Percentiles rank a stretch among this genome's conserved stretches.
These are phyloP conservation scores for Pseudochirops corinnae DNA, from an alignment of 2,797 vertebrate genomes.

Conservation along the genomic window DNA sequence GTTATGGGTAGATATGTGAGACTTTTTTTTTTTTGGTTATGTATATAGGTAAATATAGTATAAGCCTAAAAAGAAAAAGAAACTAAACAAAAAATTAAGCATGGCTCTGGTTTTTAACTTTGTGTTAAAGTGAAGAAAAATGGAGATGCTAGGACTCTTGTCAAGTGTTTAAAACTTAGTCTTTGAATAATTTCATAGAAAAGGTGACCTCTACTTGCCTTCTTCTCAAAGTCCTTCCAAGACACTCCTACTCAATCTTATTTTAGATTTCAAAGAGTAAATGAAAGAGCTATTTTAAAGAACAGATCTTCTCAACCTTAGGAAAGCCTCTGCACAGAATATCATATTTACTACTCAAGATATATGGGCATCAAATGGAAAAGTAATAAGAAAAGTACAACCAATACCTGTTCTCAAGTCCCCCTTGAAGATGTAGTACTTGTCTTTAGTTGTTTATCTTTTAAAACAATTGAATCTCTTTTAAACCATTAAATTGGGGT, in stretches of 20 bases:
- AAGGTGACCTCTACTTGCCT: conserved; percentile 35
- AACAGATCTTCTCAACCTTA: conserved; percentile 37
- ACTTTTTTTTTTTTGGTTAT: conserved; percentile 13
- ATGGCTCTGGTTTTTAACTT: conserved; percentile 41
- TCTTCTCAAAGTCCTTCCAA: conserved; percentile 5
- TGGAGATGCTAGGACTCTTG: not conserved
- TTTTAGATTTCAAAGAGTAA: conserved; percentile 53
- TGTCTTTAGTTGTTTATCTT: conserved; percentile 29
- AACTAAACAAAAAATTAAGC: conserved; percentile 1
- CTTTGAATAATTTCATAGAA: conserved; percentile 24
- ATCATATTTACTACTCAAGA: conserved; percentile 20
- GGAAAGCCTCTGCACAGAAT: conserved; percentile 7
- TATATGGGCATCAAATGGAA: conserved; percentile 41
- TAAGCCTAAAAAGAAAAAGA: not conserved
- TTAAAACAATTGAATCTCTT: conserved; percentile 5
- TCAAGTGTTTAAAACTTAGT: conserved; percentile 34
- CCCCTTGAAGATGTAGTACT: conserved; percentile 23
- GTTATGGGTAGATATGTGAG: not conserved
- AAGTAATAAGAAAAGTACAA: conserved; percentile 27
- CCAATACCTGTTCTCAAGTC: not conserved
- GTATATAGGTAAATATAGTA: conserved; percentile 2
- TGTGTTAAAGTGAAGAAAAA: conserved; percentile 26
- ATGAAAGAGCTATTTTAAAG: conserved; percentile 55
- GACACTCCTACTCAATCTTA: conserved; percentile 29
- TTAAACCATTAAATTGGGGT: conserved; percentile 1